These are phyloP conservation scores for Melanerpes aurifrons DNA, from an alignment of 2,113 vertebrate genomes.

Conservation along the genomic window DNA sequence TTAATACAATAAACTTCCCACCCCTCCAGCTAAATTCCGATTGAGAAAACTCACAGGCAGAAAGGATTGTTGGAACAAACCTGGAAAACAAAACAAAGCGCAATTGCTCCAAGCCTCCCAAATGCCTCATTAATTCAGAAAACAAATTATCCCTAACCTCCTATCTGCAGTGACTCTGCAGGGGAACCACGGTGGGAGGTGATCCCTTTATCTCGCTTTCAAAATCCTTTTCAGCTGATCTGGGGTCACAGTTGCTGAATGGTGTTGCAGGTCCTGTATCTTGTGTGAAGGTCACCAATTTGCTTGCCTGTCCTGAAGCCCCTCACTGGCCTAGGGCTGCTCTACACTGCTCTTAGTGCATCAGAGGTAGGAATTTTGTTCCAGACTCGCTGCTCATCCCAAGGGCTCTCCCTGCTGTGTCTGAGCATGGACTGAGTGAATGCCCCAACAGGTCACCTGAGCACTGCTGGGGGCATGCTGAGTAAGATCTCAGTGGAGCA, in stretches of 20 bases:
- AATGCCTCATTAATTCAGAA: constrained; percentile 38
- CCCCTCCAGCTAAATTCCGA: neutral
- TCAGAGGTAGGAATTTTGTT: neutral
- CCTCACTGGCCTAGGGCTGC: neutral
- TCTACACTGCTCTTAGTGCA: neutral
- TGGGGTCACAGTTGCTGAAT: constrained; percentile 1
- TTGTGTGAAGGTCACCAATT: neutral
- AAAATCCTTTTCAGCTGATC: constrained; percentile 46
- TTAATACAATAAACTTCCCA: neutral
- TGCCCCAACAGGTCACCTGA: neutral
- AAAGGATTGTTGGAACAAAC: neutral
- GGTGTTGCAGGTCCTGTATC: neutral
- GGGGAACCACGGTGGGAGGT: neutral
- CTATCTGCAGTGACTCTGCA: constrained; percentile 7
- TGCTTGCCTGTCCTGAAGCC: neutral
- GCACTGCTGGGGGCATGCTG: neutral
- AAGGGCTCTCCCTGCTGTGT: neutral
- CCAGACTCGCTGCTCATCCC: accelerated
- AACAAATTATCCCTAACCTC: constrained; percentile 46
- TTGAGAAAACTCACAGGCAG: neutral
- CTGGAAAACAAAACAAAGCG: neutral
- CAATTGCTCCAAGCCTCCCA: constrained; percentile 14
- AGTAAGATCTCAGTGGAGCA: neutral
- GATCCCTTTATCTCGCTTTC: constrained; percentile 40
- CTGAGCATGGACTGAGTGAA: neutral